Evolutionary conservation across 2,113 vertebrate genomes (phyloP).

Genomic region (Kobus ellipsiprymnus): DNA sequence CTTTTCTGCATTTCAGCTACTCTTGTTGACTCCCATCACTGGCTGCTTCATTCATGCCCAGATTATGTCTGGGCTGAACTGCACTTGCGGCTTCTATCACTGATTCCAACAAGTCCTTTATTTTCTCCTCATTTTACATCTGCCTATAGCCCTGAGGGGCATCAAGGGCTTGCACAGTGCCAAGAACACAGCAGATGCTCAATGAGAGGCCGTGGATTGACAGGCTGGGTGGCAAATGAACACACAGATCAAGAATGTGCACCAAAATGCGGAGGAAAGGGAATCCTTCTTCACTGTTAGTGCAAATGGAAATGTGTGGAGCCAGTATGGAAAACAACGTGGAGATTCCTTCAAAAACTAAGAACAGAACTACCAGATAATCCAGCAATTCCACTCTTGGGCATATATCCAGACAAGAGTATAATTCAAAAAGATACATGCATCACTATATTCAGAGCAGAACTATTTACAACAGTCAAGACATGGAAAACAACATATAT

Average conservation of each 20-base stretch:
- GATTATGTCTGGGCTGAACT: neutral
- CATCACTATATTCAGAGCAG: neutral
- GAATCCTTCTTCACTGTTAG: neutral
- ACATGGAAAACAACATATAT: neutral
- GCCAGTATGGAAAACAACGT: neutral
- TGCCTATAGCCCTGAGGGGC: neutral
- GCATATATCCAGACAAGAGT: neutral
- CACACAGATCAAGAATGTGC: neutral
- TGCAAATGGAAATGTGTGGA: neutral
- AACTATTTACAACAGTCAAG: neutral
- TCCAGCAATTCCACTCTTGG: neutral
- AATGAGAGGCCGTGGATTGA: neutral
- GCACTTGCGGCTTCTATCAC: neutral
- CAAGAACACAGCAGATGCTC: neutral
- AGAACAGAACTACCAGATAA: neutral
- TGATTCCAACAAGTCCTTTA: neutral
- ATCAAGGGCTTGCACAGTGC: neutral
- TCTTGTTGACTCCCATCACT: neutral
- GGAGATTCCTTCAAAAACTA: neutral
- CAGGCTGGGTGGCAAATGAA: neutral
- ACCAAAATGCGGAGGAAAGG: neutral
- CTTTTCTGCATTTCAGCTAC: conserved; percentile 17
- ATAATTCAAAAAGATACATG: neutral
- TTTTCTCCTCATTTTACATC: neutral
- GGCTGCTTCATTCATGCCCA: neutral